phyloP scores from a whole-genome alignment of 2,888 invertebrate genomes.

The Hemistola chrysoprasaria region DNA sequence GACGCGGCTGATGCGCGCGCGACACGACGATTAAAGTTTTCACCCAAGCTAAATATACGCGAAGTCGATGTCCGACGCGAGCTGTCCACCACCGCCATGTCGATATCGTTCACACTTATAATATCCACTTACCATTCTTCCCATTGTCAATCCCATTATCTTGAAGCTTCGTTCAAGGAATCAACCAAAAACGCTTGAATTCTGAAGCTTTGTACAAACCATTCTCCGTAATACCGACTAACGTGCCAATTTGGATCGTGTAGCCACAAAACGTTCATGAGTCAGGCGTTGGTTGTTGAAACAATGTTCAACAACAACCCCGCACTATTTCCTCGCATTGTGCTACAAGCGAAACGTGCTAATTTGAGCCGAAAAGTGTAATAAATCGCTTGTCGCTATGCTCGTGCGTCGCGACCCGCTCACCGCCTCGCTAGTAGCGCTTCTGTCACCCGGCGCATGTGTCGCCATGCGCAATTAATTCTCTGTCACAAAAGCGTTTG shows the following conservation, averaged over 20 bases:
- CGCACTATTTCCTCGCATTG: slow-evolving; percentile 21
- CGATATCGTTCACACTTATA: slow-evolving; percentile 22
- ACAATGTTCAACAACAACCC: slow-evolving; percentile 31
- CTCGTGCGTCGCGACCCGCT: slow-evolving; percentile 16
- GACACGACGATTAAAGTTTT: slow-evolving; percentile 77
- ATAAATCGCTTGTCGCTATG: slow-evolving; percentile 14
- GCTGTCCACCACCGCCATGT: slow-evolving; percentile 37
- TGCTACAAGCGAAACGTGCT: slow-evolving; percentile 21
- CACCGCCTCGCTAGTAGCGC: slow-evolving; percentile 33
- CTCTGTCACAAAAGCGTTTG: slow-evolving; percentile 81
- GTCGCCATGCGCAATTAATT: slow-evolving; percentile 81
- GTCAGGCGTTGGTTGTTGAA: slow-evolving; percentile 33
- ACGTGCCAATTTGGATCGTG: slow-evolving; percentile 34
- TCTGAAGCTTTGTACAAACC: slow-evolving; percentile 37
- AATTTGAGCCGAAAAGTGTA: slow-evolving; percentile 15
- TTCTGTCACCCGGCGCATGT: slow-evolving; percentile 52
- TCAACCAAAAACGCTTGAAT: slow-evolving; percentile 27
- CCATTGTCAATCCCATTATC: slow-evolving; percentile 3
- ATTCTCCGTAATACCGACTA: slow-evolving; percentile 34
- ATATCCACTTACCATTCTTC: slow-evolving; percentile 8
- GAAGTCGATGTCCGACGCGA: slow-evolving; percentile 45
- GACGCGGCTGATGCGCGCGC: slow-evolving; percentile 62
- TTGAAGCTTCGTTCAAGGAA: slow-evolving; percentile 24
- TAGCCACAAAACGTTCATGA: slow-evolving; percentile 35
- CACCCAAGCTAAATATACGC: slow-evolving; percentile 72